phyloP scores from a whole-genome alignment of 1,140 invertebrate genomes.

The Drosophila sproati region DNA sequence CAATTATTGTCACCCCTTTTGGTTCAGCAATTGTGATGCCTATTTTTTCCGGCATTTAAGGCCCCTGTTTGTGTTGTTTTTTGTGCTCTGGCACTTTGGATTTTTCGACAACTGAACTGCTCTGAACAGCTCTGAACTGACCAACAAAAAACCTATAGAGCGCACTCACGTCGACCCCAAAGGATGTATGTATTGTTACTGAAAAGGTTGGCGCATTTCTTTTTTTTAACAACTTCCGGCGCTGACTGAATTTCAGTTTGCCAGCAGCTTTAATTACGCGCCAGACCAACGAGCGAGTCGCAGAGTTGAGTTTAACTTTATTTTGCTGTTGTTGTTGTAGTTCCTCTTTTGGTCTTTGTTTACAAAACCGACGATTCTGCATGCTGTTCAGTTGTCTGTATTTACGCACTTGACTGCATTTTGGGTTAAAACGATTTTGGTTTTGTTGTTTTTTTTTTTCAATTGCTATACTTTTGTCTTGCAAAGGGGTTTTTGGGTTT shows the following conservation, averaged over 20 bases:
- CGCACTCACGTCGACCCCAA: slow-evolving; percentile 9
- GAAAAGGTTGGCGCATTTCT: slow-evolving; percentile 49
- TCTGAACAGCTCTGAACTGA: slow-evolving; percentile 1
- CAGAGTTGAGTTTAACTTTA: slow-evolving; percentile 3
- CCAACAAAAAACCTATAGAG: slow-evolving; percentile 22
- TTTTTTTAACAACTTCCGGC: slow-evolving; percentile 55
- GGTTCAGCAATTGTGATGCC: slow-evolving; percentile 37
- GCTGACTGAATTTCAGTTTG: slow-evolving; percentile 30
- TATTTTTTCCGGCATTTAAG: slow-evolving; percentile 4
- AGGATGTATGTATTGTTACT: slow-evolving; percentile 63
- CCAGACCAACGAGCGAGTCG: slow-evolving; percentile 6
- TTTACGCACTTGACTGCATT: slow-evolving; percentile 58
- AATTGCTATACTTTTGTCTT: neutral
- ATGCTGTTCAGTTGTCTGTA: slow-evolving; percentile 5
- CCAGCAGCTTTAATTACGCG: slow-evolving; percentile 61
- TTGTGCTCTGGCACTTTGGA: neutral
- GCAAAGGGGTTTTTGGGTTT: neutral
- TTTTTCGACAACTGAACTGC: slow-evolving; percentile 7
- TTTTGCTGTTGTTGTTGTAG: slow-evolving; percentile 23
- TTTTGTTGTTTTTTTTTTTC: neutral
- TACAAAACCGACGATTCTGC: slow-evolving; percentile 12
- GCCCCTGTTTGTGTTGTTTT: slow-evolving; percentile 1
- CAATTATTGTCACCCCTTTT: slow-evolving; percentile 64
- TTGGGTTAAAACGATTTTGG: slow-evolving; percentile 45
- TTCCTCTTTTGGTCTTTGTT: slow-evolving; percentile 31